Evolutionary conservation across 2,113 vertebrate species (phyloP).

Genomic region (Datnioides undecimradiatus): DNA sequence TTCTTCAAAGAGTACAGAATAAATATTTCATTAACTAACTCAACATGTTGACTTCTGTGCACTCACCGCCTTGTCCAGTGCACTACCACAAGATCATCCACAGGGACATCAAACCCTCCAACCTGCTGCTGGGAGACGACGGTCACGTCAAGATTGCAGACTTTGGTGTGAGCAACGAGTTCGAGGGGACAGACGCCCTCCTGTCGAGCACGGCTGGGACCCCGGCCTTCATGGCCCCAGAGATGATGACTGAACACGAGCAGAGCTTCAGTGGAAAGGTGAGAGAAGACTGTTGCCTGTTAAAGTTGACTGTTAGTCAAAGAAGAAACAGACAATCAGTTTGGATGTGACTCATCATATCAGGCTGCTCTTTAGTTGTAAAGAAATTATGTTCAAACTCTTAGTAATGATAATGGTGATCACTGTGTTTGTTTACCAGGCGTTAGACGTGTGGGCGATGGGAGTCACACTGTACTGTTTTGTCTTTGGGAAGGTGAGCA

Average conservation of each 20-base stretch:
- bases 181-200: conserved; percentile 92
- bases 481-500: conserved; percentile 91
- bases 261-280: conserved; percentile 96
- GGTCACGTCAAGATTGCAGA: conserved; percentile 95
- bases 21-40: no score
- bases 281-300: background rate
- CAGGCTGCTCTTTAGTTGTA: background rate
- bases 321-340: background rate
- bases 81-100: conserved; percentile 98
- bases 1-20: no score
- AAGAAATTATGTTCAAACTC: background rate
- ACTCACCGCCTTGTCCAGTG: conserved; percentile 79
- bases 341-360: background rate
- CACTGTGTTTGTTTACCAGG: conserved; percentile 83
- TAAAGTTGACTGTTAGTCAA: no score
- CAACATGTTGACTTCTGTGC: background rate
- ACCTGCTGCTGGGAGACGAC: conserved; percentile 94
- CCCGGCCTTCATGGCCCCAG: conserved; percentile 97
- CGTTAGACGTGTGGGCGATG: conserved; percentile 96
- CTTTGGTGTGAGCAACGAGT: conserved; percentile 96
- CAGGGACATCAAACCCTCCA: conserved; percentile 97
- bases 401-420: conserved; percentile 15
- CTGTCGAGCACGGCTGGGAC: conserved; percentile 93
- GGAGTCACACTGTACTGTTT: conserved; percentile 96
- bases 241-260: conserved; percentile 90